These are phyloP conservation scores for Priapulus caudatus DNA, from an alignment of 2,888 invertebrate species.

Conservation along the genomic window DNA sequence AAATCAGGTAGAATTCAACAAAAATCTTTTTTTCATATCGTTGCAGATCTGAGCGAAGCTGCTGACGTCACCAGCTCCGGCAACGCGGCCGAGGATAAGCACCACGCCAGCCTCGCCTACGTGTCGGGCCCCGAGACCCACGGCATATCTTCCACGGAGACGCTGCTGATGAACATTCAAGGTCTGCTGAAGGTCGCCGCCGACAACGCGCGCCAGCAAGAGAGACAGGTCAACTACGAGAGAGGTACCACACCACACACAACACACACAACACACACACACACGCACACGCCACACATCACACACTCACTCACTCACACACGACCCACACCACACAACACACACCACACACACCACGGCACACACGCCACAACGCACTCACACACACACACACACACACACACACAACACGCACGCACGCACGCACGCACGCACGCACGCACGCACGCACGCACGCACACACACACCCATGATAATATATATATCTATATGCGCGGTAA, in stretches of 20 bases:
- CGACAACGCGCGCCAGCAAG: slow-evolving; percentile 89
- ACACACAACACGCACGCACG: no score
- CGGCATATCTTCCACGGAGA: slow-evolving; percentile 69
- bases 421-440: slow-evolving; percentile 11
- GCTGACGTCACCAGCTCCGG: slow-evolving; percentile 49
- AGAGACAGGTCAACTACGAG: slow-evolving; percentile 87
- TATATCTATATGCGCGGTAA: no score
- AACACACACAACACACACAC: no score
- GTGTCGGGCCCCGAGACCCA: slow-evolving; percentile 14
- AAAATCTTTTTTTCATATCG: no score
- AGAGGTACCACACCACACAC: slow-evolving; percentile 73
- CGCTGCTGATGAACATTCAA: slow-evolving; percentile 84
- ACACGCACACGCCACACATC: no score
- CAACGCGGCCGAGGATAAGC: slow-evolving; percentile 44
- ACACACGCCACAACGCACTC: no score
- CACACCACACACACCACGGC: no score
- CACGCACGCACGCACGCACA: no score
- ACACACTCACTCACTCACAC: not conserved
- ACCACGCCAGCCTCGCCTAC: not conserved
- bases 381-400: no score
- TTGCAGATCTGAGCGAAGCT: slow-evolving; percentile 64
- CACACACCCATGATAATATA: no score
- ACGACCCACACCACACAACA: no score
- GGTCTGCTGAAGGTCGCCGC: slow-evolving; percentile 92
- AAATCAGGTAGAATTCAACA: no score